Conservation (phyloP, 64 coral and sea anemone species). For the Trachythela sp. region DNA sequence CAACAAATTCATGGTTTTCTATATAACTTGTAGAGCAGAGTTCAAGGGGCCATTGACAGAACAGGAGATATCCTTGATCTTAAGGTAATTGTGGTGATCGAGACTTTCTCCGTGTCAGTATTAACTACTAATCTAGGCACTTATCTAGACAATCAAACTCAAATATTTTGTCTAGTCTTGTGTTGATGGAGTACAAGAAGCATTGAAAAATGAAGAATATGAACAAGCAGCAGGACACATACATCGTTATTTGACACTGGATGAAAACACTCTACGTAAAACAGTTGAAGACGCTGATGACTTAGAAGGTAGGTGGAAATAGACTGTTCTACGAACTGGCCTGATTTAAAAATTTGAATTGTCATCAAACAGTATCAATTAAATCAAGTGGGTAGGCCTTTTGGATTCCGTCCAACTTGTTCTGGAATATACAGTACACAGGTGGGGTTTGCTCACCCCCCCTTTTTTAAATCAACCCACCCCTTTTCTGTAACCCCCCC, state of each 20-base stretch:
- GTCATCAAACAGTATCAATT: too few species aligned
- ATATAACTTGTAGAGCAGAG: constrained; percentile 45
- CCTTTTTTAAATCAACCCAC: too few species aligned
- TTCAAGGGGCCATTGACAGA: constrained; percentile 87
- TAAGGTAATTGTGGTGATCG: constrained; percentile 48
- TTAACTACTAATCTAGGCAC: neutral
- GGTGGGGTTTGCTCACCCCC: too few species aligned
- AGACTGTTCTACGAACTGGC: too few species aligned
- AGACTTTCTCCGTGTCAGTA: neutral
- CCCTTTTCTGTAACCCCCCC: too few species aligned
- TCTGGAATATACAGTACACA: too few species aligned
- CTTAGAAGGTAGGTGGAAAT: constrained; percentile 19
- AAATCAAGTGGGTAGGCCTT: too few species aligned
- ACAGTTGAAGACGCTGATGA: constrained; percentile 75
- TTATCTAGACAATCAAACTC: neutral
- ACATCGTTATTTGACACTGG: constrained; percentile 88
- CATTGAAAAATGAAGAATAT: constrained; percentile 79
- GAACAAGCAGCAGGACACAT: constrained; percentile 98
- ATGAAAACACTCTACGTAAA: constrained; percentile 63
- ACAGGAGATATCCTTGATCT: constrained; percentile 96
- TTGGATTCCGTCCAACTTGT: too few species aligned
- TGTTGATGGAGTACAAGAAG: constrained; percentile 95
- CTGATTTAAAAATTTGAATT: neutral
- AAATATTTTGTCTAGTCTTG: constrained; percentile 60
- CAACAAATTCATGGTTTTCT: too few species aligned